A percentile compares a stretch with the other conserved stretches of the same genome.
These are phyloP conservation scores for Trypoxylon attenuatum DNA, from an alignment of 2,888 invertebrate species.

Conservation along the genomic window DNA sequence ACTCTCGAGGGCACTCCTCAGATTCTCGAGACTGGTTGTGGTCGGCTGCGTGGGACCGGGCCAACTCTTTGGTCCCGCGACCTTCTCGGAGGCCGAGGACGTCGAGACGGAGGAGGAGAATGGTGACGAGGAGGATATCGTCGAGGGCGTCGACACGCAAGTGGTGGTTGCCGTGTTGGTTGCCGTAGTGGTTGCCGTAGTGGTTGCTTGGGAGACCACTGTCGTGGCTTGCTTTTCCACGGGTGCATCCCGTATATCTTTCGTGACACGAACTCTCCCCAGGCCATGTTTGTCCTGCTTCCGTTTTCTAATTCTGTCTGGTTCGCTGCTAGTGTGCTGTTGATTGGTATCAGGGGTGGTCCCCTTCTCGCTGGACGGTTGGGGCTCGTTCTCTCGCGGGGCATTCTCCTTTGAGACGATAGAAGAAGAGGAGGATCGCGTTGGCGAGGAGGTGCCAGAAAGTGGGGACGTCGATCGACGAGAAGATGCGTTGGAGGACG, in stretches of 20 bases:
- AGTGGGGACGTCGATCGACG: constrained; percentile 39
- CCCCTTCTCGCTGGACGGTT: not conserved
- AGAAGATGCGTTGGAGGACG: constrained; percentile 34
- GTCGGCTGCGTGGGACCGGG: constrained; percentile 2
- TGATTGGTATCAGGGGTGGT: not conserved
- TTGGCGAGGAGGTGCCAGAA: constrained; percentile 41
- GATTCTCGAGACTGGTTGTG: constrained; percentile 48
- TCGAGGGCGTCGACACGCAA: constrained; percentile 14
- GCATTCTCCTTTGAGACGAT: constrained; percentile 6
- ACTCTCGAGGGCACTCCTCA: constrained; percentile 61
- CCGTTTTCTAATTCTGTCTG: constrained; percentile 25
- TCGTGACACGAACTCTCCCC: constrained; percentile 1
- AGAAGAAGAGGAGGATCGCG: constrained; percentile 22
- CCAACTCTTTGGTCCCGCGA: constrained; percentile 18
- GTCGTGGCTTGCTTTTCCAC: constrained; percentile 1
- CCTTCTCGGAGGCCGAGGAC: constrained; percentile 31
- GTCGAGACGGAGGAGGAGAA: constrained; percentile 49
- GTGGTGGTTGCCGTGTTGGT: constrained; percentile 8
- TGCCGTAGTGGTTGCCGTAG: too few species aligned
- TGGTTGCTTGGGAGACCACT: constrained; percentile 1
- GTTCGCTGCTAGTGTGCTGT: constrained; percentile 6
- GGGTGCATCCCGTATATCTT: too few species aligned
- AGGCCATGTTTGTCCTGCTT: constrained; percentile 33
- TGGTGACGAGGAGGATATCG: constrained; percentile 42
- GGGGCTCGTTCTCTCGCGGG: not conserved